Conservation (phyloP, 2,113 vertebrate species). For the Larimichthys crocea region DNA sequence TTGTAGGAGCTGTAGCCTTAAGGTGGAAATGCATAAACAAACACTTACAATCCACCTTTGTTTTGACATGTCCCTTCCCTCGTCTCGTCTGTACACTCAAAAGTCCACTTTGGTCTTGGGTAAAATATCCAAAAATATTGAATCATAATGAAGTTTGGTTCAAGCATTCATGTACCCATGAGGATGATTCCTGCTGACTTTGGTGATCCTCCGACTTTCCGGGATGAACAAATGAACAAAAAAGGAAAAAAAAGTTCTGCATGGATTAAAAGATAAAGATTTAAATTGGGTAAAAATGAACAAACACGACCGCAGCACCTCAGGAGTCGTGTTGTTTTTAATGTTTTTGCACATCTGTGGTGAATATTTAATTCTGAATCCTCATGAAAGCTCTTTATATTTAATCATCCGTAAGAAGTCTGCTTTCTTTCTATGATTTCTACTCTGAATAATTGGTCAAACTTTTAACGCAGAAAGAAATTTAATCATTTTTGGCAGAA, state of each 20-base stretch:
- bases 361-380: constrained; percentile 7
- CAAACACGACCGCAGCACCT: not conserved
- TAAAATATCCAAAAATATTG: not conserved
- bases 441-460: not conserved
- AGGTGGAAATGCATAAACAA: too few species aligned
- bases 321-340: not conserved
- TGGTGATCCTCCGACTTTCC: not conserved
- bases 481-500: not conserved
- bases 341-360: not conserved
- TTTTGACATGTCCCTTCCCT: too few species aligned
- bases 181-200: not conserved
- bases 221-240: not conserved
- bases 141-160: not conserved
- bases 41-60: not conserved
- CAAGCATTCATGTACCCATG: not conserved
- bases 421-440: not conserved
- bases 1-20: too few species aligned
- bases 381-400: not conserved
- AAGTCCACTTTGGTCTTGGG: not conserved
- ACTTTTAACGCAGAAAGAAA: not conserved
- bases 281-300: not conserved
- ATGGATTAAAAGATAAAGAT: not conserved
- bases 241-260: not conserved
- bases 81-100: too few species aligned
- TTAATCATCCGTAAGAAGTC: not conserved